Conservation (phyloP, 2,888 invertebrate genomes). For the Abscondita cerata region DNA sequence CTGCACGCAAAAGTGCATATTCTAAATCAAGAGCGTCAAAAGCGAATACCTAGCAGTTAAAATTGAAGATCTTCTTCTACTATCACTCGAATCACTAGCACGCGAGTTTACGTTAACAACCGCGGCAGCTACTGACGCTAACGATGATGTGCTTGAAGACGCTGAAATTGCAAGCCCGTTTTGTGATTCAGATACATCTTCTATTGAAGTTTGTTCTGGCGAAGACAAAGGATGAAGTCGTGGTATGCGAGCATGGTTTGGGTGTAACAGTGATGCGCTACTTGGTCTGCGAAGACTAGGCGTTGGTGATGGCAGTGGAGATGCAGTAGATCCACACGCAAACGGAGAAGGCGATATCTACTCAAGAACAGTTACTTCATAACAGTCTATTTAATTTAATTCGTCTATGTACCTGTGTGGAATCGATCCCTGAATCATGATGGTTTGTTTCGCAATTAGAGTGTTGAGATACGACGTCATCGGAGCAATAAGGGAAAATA, state of each 20-base stretch:
- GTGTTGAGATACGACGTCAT: conserved; percentile 53
- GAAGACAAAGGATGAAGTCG: conserved; percentile 57
- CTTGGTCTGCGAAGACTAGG: conserved; percentile 63
- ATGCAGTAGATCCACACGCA: conserved; percentile 54
- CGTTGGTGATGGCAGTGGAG: conserved; percentile 54
- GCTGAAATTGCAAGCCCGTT: conserved; percentile 57
- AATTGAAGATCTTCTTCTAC: conserved; percentile 64
- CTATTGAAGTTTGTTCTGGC: conserved; percentile 59
- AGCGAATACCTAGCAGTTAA: conserved; percentile 71
- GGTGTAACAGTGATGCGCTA: conserved; percentile 67
- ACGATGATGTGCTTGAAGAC: conserved; percentile 65
- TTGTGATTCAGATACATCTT: conserved; percentile 57
- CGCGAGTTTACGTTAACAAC: conserved; percentile 45
- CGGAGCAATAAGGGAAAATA: conserved; percentile 65
- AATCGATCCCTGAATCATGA: conserved; percentile 75
- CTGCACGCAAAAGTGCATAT: conserved; percentile 71
- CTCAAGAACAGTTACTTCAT: not conserved
- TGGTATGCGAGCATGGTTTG: conserved; percentile 73
- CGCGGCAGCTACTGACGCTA: conserved; percentile 61
- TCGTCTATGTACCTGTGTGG: conserved; percentile 65
- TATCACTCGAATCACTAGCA: conserved; percentile 57
- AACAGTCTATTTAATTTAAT: not conserved
- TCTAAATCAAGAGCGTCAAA: conserved; percentile 74
- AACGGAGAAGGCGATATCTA: conserved; percentile 64
- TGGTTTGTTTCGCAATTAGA: conserved; percentile 61